Base-by-base conservation (phyloP, 2,797 vertebrate genomes). In the Pangasius macronema region DNA sequence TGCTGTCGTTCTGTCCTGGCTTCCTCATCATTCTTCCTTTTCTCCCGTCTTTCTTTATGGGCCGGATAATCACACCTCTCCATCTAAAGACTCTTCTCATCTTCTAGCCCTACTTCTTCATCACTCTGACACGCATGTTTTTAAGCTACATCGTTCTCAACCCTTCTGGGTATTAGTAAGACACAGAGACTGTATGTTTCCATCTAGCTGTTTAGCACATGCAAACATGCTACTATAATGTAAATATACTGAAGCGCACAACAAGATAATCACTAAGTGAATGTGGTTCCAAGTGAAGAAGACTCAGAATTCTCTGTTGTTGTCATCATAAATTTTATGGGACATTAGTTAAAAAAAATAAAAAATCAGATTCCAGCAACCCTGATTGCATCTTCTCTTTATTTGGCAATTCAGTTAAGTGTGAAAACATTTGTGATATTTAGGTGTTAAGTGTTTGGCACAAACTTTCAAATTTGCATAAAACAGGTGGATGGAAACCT, bases 1-100 rank as follows among this genome's bases (percentile, higher is more conserved):
- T 87, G 61, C 86, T 88, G 85, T 87, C 42, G 73, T 82, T 89
- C 33, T 84, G 59, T 89, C 87, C 88, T 53, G 80, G 42, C 84
- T 87, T 85, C 80, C 80, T 57, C 84, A 68, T 83, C 87, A 80
- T 90, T 80, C 84, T 85, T 85, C 67, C 86, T 77, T 70, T 68
- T 88, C 87, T 82, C 55, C 68, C 86, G 76, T 86, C 79, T 86
- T 85, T 72, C 83, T 59, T 57, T 61, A 61, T 36, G 67, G 61
- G 77, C 42, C 11, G 18, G 82, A 80, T 36, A 83, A 33, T 81
- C 80, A 88, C 85, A 75, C 79, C 89, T 93, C 16, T 92, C 87
- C 89, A 91, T 90, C 92, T 85, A 57, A 76, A 83, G 84, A 46
- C 85, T 82, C 46, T 85, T 63, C 82, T 63, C 81, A 86, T 86